Evolutionary conservation across 2,113 vertebrate species (phyloP).

Genomic region (Morone chrysops): DNA sequence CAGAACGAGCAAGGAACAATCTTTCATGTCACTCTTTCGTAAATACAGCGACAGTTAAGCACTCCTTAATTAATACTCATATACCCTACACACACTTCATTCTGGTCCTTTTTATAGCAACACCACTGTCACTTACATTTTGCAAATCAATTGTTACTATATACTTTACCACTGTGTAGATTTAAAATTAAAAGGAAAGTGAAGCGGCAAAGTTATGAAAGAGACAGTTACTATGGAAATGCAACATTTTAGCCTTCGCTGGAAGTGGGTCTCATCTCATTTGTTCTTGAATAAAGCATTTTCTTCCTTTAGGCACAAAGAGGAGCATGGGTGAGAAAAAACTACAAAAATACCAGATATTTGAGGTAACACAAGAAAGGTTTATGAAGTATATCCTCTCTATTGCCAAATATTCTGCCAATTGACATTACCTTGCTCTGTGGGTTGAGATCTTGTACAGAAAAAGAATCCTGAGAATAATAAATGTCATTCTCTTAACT

Average conservation of each 20-base stretch:
- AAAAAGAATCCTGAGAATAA: slow-evolving; percentile 27
- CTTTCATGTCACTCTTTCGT: slow-evolving; percentile 66
- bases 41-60: slow-evolving; percentile 65
- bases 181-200: slow-evolving; percentile 70
- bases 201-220: slow-evolving; percentile 23
- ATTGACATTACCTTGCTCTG: slow-evolving; percentile 48
- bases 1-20: slow-evolving; percentile 71
- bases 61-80: slow-evolving; percentile 70
- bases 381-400: slow-evolving; percentile 53
- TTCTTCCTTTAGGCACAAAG: slow-evolving; percentile 33
- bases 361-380: slow-evolving; percentile 23
- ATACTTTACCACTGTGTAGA: slow-evolving; percentile 86
- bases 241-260: slow-evolving; percentile 38
- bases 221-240: slow-evolving; percentile 46
- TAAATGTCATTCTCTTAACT: slow-evolving; percentile 43
- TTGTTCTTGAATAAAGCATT: slow-evolving; percentile 51
- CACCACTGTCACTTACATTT: slow-evolving; percentile 84
- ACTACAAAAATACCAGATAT: slow-evolving; percentile 22
- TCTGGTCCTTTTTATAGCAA: slow-evolving; percentile 85
- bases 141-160: slow-evolving; percentile 81
- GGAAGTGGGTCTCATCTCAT: slow-evolving; percentile 46
- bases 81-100: slow-evolving; percentile 82
- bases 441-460: slow-evolving; percentile 51
- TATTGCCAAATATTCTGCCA: slow-evolving; percentile 67
- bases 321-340: slow-evolving; percentile 9